Conservation (phyloP, 2,113 vertebrate species). For the Pluvialis apricaria region DNA sequence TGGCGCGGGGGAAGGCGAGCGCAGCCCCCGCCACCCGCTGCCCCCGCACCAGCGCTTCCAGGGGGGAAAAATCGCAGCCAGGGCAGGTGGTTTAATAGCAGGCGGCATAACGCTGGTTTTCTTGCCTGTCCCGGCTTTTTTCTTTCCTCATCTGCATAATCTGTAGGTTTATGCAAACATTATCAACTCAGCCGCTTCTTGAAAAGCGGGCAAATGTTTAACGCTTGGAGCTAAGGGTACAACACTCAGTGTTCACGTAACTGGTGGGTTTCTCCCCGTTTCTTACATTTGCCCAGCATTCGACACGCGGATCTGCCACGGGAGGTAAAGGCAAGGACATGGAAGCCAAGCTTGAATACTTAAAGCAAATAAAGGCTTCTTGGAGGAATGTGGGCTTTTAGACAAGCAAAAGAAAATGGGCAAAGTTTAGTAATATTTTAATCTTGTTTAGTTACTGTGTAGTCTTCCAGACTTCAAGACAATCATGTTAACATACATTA, state of each 20-base stretch:
- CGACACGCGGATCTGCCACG: not conserved
- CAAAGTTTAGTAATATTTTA: not conserved
- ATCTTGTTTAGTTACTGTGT: not conserved
- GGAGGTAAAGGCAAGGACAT: not conserved
- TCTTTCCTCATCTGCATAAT: not conserved
- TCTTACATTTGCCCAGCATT: not conserved
- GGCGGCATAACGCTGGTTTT: fast-evolving
- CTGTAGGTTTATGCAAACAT: not conserved
- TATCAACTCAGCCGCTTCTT: not conserved
- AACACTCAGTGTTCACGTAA: not conserved
- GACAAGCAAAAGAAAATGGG: not conserved
- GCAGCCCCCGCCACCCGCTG: not conserved
- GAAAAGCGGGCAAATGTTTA: not conserved
- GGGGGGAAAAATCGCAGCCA: not conserved
- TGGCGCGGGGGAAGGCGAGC: not conserved
- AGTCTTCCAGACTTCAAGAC: not conserved
- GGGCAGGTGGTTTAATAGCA: not conserved
- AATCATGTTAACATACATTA: not conserved
- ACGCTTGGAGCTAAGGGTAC: not conserved
- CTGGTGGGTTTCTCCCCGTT: not conserved
- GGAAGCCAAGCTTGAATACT: not conserved
- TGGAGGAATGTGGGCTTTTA: not conserved
- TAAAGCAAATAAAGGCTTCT: not conserved
- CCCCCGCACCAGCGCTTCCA: not conserved
- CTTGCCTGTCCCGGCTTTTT: not conserved